Conservation (phyloP, 2,888 invertebrate genomes). For the Rhorus exstirpatorius region DNA sequence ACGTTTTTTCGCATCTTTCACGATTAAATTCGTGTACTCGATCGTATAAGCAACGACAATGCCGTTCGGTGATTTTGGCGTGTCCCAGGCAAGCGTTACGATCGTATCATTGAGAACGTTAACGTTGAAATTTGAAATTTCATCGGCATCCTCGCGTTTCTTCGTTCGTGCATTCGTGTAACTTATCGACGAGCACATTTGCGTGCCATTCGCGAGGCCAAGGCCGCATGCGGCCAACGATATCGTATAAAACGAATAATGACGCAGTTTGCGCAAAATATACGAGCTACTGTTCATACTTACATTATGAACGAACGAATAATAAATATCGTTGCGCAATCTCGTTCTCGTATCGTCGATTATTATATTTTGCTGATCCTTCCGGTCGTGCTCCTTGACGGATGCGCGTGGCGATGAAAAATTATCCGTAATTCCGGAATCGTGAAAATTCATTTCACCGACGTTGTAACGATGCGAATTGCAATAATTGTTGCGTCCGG, state of each 20-base stretch:
- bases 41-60: slow-evolving; percentile 89
- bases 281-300: slow-evolving; percentile 73
- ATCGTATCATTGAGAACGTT: slow-evolving; percentile 79
- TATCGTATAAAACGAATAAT: slow-evolving; percentile 88
- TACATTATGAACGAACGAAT: slow-evolving; percentile 75
- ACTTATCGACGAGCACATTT: slow-evolving; percentile 79
- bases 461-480: slow-evolving; percentile 73
- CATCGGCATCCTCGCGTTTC: slow-evolving; percentile 84
- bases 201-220: slow-evolving; percentile 80
- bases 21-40: slow-evolving; percentile 86
- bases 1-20: slow-evolving; percentile 82
- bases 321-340: slow-evolving; percentile 69
- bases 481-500: slow-evolving; percentile 77
- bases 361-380: slow-evolving; percentile 12
- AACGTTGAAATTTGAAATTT: slow-evolving; percentile 79
- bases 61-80: slow-evolving; percentile 90
- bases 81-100: slow-evolving; percentile 87
- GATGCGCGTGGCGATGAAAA: slow-evolving; percentile 47
- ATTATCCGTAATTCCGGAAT: slow-evolving; percentile 43
- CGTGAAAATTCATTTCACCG: slow-evolving; percentile 66
- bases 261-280: slow-evolving; percentile 86
- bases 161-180: slow-evolving; percentile 86
- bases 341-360: slow-evolving; percentile 64
- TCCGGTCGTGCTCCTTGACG: slow-evolving; percentile 4
- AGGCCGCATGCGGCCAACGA: slow-evolving; percentile 88